Percentiles rank a stretch among this genome's conserved stretches.
phyloP scores from a whole-genome alignment of 2,797 vertebrate genomes.

The Chaunax sp. region DNA sequence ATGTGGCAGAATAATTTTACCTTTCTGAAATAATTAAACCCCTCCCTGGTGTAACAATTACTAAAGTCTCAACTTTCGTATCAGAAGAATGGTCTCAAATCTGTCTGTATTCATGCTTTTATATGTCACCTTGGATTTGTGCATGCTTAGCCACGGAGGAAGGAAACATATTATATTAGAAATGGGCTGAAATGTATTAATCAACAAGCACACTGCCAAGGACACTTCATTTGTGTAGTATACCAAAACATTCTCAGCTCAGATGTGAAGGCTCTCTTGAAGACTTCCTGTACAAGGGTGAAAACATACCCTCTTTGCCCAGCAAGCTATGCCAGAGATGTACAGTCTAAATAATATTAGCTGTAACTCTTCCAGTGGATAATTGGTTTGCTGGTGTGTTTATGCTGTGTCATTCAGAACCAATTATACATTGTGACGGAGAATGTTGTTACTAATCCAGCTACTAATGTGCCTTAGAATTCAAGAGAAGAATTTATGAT shows the following conservation, averaged over 20 bases:
- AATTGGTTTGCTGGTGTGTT: conserved; percentile 44
- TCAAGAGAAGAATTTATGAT: conserved; percentile 1
- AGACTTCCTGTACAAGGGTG: conserved; percentile 2
- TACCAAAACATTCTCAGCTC: conserved; percentile 15
- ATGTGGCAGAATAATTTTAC: conserved; percentile 4
- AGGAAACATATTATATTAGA: not conserved
- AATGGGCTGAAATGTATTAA: conserved; percentile 3
- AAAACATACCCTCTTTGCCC: conserved; percentile 41
- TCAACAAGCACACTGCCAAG: conserved; percentile 1
- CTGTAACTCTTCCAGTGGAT: conserved; percentile 48
- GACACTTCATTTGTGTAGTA: not conserved
- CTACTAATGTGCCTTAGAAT: not conserved
- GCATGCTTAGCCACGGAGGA: not conserved
- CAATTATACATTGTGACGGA: conserved; percentile 57
- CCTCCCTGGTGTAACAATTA: not conserved
- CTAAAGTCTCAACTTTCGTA: not conserved
- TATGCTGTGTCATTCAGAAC: conserved; percentile 49
- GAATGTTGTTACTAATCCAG: conserved; percentile 48
- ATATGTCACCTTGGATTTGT: not conserved
- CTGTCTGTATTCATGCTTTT: not conserved
- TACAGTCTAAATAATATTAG: conserved; percentile 61
- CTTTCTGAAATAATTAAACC: not conserved
- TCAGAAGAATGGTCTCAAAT: not conserved
- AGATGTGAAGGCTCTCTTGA: conserved; percentile 23
- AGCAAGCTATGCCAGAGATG: conserved; percentile 34